A percentile compares a stretch with the other conserved stretches of the same genome.
phyloP scores from a whole-genome alignment of 2,113 vertebrate species.

The Rhizomys pruinosus region DNA sequence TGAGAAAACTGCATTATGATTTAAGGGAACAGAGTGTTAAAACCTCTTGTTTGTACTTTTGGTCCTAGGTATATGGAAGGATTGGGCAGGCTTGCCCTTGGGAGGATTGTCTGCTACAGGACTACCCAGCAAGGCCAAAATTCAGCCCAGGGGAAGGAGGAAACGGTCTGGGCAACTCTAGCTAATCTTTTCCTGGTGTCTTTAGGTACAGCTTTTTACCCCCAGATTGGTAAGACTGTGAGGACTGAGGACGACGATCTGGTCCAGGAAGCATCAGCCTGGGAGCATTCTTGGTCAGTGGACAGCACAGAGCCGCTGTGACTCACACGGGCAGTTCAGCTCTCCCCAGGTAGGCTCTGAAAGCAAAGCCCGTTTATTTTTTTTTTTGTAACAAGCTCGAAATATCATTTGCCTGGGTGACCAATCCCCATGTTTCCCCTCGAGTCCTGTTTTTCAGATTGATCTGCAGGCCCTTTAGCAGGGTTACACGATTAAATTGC shows the following conservation, averaged over 20 bases:
- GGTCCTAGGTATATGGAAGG: not conserved
- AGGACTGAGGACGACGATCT: not conserved
- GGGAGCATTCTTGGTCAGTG: not conserved
- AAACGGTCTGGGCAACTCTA: not conserved
- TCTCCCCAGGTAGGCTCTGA: not conserved
- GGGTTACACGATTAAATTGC: not conserved
- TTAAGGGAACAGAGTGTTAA: not conserved
- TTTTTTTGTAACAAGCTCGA: too few species aligned
- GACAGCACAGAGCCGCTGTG: not conserved
- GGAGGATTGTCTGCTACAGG: not conserved
- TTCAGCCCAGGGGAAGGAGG: not conserved
- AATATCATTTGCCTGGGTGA: not conserved
- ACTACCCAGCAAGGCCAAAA: not conserved
- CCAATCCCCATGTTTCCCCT: not conserved
- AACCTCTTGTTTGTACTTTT: not conserved
- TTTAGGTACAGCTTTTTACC: not conserved
- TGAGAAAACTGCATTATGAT: not conserved
- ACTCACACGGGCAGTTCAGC: not conserved
- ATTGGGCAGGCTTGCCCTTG: too few species aligned
- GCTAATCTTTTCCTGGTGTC: not conserved
- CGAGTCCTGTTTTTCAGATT: not conserved
- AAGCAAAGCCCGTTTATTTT: too few species aligned
- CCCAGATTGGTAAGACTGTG: not conserved
- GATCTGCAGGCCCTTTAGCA: not conserved
- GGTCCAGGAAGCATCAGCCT: not conserved